Base-by-base conservation (phyloP, 2,888 invertebrate genomes). In the Cheilosia variabilis region DNA sequence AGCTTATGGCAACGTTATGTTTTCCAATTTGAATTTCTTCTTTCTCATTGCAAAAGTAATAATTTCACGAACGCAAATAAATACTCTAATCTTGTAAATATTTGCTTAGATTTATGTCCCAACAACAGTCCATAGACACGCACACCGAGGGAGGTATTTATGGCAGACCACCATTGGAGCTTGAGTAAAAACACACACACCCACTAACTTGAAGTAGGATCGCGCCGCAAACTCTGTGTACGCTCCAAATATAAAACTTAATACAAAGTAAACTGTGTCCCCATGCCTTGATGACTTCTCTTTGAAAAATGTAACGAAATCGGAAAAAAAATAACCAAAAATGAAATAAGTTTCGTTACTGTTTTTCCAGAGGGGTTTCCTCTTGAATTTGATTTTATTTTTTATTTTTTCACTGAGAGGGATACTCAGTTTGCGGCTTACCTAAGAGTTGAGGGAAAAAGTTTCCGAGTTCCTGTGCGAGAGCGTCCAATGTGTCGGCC, bases 101-200 rank as follows among this genome's bases (percentile, higher is more conserved):
- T 79, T 79, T 65, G 58, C 58, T 63, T 65, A 65, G 71, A 72
- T 79, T 79, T 72, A 65, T 79, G 52, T 77, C 47, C 58, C 31
- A 60, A 22, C 57, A 47, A 58, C 41, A 19, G 9, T 41, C 6
- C 19, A 17, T 15, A 45, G 4, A 22, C 62, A 31, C 19, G 52
- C 24, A 9, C 50, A n/a, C 27, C 45, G 13, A 4, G 19, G 19
- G 27, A n/a, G 13, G 37, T 52, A 52, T 37, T 37, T 13, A 37
- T 13, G 52, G 19, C 45, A 45, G 53, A n/a, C 31, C 55, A 31
- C 31, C 55, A 15, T 31, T 55, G 31, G n/a, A 5, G n/a, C 15
- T 9, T 7, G 0, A 4, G 15, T 1, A 27, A 34, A 22, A 41
- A 34, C 24, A 31, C 2, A 37, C 10, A 37, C 10, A 37, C 37